Evolutionary conservation across 2,888 invertebrate genomes (phyloP).

Genomic region (Lasioglossum villosulum): DNA sequence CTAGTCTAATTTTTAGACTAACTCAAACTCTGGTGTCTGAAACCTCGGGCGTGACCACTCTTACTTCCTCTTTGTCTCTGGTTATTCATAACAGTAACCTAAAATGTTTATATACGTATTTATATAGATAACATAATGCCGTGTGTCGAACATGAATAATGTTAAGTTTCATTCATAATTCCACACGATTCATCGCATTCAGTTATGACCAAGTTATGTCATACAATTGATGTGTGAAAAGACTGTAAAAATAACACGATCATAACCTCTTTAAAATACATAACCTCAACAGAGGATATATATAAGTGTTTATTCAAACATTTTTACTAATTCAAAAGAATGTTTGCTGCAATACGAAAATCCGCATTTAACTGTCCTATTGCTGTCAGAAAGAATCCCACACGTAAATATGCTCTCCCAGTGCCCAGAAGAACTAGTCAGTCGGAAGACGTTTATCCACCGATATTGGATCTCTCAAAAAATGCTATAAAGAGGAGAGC

Average conservation of each 20-base stretch:
- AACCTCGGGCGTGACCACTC: no score
- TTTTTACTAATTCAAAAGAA: conserved; percentile 9
- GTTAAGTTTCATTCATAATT: background rate
- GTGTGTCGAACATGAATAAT: background rate
- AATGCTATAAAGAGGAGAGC: conserved; percentile 85
- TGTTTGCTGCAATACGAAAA: conserved; percentile 35
- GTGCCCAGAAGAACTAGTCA: background rate
- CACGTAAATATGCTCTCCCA: conserved; percentile 27
- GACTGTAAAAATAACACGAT: background rate
- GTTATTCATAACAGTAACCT: no score
- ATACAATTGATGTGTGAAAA: background rate
- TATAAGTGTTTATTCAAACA: background rate
- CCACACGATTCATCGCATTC: background rate
- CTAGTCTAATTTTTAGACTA: no score
- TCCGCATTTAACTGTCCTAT: conserved; percentile 17
- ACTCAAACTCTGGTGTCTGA: no score
- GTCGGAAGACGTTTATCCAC: conserved; percentile 85
- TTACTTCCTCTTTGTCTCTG: no score
- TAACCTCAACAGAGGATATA: conserved; percentile 13
- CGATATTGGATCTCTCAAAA: conserved; percentile 87
- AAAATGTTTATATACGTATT: background rate
- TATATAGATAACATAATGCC: no score
- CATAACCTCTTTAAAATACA: background rate
- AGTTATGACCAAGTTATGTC: background rate
- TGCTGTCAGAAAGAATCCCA: conserved; percentile 26